Base-by-base conservation (phyloP, 2,113 vertebrate species). In the Hucho hucho region DNA sequence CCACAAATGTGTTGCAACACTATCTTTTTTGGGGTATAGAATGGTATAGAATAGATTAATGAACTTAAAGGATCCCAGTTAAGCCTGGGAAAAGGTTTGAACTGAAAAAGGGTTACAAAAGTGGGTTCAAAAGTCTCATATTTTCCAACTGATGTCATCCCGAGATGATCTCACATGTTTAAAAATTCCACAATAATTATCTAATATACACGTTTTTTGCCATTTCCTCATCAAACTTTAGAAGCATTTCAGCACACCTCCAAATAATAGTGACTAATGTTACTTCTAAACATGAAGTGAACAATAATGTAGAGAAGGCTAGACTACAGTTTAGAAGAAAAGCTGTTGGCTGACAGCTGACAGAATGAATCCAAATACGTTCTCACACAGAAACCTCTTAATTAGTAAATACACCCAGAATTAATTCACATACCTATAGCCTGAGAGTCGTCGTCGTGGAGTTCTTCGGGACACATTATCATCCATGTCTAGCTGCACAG, bases 401-500 rank as follows among this genome's bases (percentile, higher is more conserved):
- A 43, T 9, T 2, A 43, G 9, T 43, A 28, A 13, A 59, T 26
- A 20, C 29, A 61, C 49, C 4, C 14, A 53, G 49, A 53, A 53
- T 53, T 3, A 18, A 5, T 43, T 2, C 56, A 84, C 89, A 72
- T 92, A 93, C 93, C 93, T 91, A 87, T 83, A 77, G 73, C 66
- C 81, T 26, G 90, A 79, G 77, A 77, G 83, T 74, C 83, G 76
- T 74, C 80, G 80, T 87, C 80, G 82, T 5, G 84, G 64, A 1
- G 70, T 46, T 59, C 56, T 75, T 76, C 86, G 89, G 58, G 84
- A 79, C 89, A 84, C 87, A 64, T 80, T 85, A 70, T 91, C 88
- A 81, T 93, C 93, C 93, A 93, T 92, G 76, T 88, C 90, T 69
- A 89, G 80, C 76, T 85, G 86, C 81, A 87, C 63, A 18, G 79